Evolutionary conservation across 2,797 vertebrate species (phyloP), one percentile per base, ranked within the genome.

Genomic region (Anniella stebbinsi): DNA sequence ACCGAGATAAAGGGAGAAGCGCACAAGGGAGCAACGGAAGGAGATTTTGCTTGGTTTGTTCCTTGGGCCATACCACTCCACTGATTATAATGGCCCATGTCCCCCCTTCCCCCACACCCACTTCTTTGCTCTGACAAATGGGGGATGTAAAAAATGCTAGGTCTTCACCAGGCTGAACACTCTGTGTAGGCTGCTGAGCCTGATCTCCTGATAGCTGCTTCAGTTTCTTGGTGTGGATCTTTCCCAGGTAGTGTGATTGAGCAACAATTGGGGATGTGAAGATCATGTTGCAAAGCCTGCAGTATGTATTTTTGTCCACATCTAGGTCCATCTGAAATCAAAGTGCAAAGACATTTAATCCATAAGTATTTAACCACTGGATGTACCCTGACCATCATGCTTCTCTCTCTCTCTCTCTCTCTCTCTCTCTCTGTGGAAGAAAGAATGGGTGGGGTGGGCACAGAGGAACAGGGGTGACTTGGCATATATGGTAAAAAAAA

Each of bases 221-320:
- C 60, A 97, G 88, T 84, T 98, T 98, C 96, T 98, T 98, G 91
- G 96, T 75, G 30, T 98, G 98, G 88, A 98, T 95, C 96, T 98
- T 98, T 88, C 98, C 98, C 88, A 97, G 91, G 85, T 98, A 98
- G 95, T 98, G 98, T 80, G 97, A 98, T 80, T 95, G 97, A 90
- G 97, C 97, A 91, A 98, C 97, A 82, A 98, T 90, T 0, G 95
- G 93, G 3, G 98, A 98, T 86, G 97, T 98, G 94, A 98, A 98
- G 88, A 98, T 95, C 97, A 98, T 94, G 89, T 97, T 97, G 93
- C 98, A 99, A 93, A 98, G 96, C 94, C 96, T 95, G 90, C 98
- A 98, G 96, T 97, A 98, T 91, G 92, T 96, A 91, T 97, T 97
- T 91, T 95, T 97, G 94, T 98, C 96, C 60, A 92, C 51, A 83